Conservation (phyloP, 2,113 vertebrate genomes). For the Pelmatolapia mariae region DNA sequence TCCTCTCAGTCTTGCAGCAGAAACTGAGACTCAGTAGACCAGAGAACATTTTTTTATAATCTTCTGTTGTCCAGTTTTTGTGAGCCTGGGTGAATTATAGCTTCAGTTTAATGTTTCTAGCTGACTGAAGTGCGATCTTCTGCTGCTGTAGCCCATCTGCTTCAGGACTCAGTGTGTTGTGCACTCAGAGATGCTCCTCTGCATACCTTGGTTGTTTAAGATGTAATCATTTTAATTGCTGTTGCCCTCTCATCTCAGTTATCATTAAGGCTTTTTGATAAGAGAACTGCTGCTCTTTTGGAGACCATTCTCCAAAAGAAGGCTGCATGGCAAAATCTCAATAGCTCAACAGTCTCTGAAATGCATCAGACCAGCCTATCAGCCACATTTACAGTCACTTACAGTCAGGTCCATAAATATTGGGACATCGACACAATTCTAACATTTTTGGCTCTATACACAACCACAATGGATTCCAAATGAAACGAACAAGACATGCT, state of each 20-base stretch:
- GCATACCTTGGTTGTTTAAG: background rate
- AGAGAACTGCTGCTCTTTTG: background rate
- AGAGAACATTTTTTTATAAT: background rate
- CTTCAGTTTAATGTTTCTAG: background rate
- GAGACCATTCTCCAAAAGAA: background rate
- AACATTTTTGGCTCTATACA: no score
- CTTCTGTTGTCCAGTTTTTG: background rate
- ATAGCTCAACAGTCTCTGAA: background rate
- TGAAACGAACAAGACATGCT: no score
- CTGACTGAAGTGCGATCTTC: background rate
- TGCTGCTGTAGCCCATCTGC: background rate
- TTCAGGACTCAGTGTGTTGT: background rate
- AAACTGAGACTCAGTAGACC: background rate
- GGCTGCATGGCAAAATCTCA: background rate
- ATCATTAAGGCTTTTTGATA: background rate
- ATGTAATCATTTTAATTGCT: background rate
- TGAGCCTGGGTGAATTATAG: background rate
- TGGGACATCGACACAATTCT: no score
- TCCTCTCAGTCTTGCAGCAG: background rate
- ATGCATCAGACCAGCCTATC: accelerated
- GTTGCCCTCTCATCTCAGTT: background rate
- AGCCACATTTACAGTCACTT: background rate
- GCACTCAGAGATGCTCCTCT: background rate
- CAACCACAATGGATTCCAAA: no score
- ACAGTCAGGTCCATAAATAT: no score